phyloP scores from a whole-genome alignment of 2,113 vertebrate species.

The Brachypodius melanocephalos region DNA sequence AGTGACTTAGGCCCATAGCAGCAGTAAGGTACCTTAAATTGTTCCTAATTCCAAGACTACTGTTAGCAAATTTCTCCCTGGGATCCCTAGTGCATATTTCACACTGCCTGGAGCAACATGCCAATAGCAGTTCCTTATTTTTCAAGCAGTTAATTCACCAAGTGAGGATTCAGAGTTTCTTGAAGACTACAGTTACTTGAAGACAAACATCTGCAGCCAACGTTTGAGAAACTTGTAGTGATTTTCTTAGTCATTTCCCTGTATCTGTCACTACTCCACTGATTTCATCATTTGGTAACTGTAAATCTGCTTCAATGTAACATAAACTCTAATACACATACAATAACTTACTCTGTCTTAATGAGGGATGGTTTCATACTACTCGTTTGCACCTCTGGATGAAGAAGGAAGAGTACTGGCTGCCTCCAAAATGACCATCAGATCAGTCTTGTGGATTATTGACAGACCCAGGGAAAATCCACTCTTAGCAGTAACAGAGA shows the following conservation, averaged over 20 bases:
- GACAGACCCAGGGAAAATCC: not conserved
- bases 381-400: not conserved
- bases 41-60: not conserved
- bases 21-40: not conserved
- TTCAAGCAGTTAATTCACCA: not conserved
- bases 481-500: accelerated
- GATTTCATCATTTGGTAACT: not conserved
- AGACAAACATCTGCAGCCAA: not conserved
- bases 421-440: not conserved
- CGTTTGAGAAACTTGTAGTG: not conserved
- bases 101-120: not conserved
- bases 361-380: not conserved
- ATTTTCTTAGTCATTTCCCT: not conserved
- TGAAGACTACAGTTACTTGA: not conserved
- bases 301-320: not conserved
- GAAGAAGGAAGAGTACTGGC: not conserved
- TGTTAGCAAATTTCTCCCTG: not conserved
- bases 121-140: not conserved
- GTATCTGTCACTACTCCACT: not conserved
- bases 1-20: not conserved
- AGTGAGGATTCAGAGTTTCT: not conserved
- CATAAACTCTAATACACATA: not conserved
- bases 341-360: not conserved
- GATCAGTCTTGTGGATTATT: not conserved
- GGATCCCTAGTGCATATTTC: not conserved